Evolutionary conservation across 2,113 vertebrate genomes (phyloP), one percentile per base, ranked within the genome.

Genomic region (Elaphurus davidianus): DNA sequence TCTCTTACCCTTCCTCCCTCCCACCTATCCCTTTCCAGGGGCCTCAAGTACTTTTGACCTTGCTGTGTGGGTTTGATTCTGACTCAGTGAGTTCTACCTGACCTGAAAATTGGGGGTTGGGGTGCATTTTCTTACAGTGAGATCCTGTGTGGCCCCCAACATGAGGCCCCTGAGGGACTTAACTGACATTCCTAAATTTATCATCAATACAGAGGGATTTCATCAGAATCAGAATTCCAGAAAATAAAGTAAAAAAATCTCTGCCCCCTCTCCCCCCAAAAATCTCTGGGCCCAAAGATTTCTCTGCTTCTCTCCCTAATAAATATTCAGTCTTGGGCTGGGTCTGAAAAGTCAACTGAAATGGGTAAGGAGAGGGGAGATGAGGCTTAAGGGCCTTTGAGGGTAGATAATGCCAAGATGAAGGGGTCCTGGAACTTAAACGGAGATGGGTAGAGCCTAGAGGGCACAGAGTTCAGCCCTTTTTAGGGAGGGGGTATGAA

Each of bases 241-340:
- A n/a, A 55, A 83, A 47, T 16, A 60, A 36, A 40, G 71, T 21
- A 27, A 83, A 67, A 67, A 43, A 82, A 43, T 25, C 40, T 67
- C 76, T 2, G 50, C 1, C 6, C 3, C 3, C 19, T 43, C 71
- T 14, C 23, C 71, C 40, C 1, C 0, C 15, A 57, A 67, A 43
- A 87, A 43, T 25, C 47, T 67, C 64, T 2, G 50, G 21, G 50
- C 88, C 67, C 47, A 87, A 78, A 81, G 45, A 81, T 33, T 21
- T 33, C 21, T 81, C 17, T 12, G 30, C 45, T 74, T 74, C 60
- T 74, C 82, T 55, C 59, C 54, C 76, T 33, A 4, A 74, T 5
- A 60, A 25, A 40, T 40, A 54, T 1, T 82, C 47, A 9, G 2
- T 30, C 28, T 45, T 36, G 28, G n/a, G 43, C 36, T 64, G 9